A percentile compares a stretch with the other conserved stretches of the same genome.
These are phyloP conservation scores for Malurus cyaneus DNA, from an alignment of 2,113 vertebrate genomes.

Conservation along the genomic window DNA sequence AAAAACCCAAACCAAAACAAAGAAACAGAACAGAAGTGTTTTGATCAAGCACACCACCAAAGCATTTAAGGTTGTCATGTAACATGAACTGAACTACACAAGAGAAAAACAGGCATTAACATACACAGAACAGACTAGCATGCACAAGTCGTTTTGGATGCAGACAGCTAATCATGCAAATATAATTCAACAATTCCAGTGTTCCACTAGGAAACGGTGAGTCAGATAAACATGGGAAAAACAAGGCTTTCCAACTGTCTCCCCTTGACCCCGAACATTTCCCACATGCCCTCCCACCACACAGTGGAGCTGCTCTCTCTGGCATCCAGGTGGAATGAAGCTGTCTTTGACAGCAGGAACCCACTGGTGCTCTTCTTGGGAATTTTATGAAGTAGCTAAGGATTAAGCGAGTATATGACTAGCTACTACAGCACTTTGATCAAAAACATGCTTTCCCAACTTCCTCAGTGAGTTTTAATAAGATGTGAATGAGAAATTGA, in stretches of 20 bases:
- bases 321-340: background rate
- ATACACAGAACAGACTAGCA: background rate
- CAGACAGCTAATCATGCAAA: background rate
- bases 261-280: fast-evolving
- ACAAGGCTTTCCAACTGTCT: background rate
- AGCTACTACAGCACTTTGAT: background rate
- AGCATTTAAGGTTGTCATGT: background rate
- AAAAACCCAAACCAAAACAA: too few species aligned
- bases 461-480: constrained; percentile 11
- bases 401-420: background rate
- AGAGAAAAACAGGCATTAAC: background rate
- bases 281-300: fast-evolving
- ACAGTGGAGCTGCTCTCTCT: background rate
- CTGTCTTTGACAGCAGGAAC: background rate
- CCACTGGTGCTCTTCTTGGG: background rate
- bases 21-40: background rate
- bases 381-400: constrained; percentile 19
- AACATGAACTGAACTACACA: background rate
- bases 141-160: background rate
- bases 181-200: background rate
- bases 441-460: background rate
- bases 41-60: background rate
- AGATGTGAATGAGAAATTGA: constrained; percentile 11
- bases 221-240: background rate
- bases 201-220: background rate